Evolutionary conservation across 2,888 invertebrate species (phyloP).

Genomic region (Gymnoscelis rufifasciata): DNA sequence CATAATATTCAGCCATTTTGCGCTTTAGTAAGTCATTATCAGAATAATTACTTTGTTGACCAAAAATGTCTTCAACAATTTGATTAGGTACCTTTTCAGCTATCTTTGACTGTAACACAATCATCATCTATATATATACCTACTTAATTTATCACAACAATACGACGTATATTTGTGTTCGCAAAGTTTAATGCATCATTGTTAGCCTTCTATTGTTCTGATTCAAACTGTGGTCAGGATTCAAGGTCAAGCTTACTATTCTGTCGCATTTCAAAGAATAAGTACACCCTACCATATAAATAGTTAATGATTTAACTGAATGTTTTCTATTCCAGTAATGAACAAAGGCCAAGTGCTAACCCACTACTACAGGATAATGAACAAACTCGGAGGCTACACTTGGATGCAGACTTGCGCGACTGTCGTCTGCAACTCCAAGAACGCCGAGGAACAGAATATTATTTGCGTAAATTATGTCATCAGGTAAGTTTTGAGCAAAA

Average conservation of each 20-base stretch:
- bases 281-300: too few relatives aligned
- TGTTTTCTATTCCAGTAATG: slow-evolving; percentile 85
- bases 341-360: slow-evolving; percentile 98
- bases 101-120: background rate
- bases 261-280: background rate
- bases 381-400: slow-evolving; percentile 96
- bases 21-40: too few relatives aligned
- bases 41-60: background rate
- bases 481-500: slow-evolving; percentile 78
- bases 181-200: slow-evolving; percentile 24
- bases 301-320: too few relatives aligned
- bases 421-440: slow-evolving; percentile 96
- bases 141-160: background rate
- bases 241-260: slow-evolving; percentile 18
- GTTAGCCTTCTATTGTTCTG: slow-evolving; percentile 25
- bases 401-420: slow-evolving; percentile 99
- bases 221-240: slow-evolving; percentile 18
- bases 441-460: slow-evolving; percentile 97
- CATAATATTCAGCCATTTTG: too few relatives aligned
- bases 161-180: slow-evolving; percentile 5
- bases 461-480: slow-evolving; percentile 98
- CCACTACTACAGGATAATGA: slow-evolving; percentile 97
- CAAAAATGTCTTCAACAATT: too few relatives aligned
- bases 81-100: too few relatives aligned
- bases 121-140: background rate